Evolutionary conservation across 2,113 vertebrate genomes (phyloP), one percentile per base, ranked within the genome.

Genomic region (Pionites leucogaster): DNA sequence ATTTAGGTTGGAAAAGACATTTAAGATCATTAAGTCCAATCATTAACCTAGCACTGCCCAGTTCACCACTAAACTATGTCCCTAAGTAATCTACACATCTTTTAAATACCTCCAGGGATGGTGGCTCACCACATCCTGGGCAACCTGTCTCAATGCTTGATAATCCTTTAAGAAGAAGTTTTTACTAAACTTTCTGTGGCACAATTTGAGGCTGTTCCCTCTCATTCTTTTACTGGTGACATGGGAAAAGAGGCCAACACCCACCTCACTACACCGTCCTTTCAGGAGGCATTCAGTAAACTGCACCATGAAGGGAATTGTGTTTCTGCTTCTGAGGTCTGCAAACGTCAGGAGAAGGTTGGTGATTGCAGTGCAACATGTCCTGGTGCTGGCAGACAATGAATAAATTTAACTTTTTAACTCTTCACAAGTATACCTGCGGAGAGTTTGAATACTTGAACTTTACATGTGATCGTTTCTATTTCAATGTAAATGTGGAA

Each of bases 31-130:
- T 4, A 13, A 68, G 14, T 72, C 19, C 47, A 81, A 1, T 23
- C 5, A 4, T 92, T 37, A 75, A 79, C n/a, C 9, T 20, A 8
- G 3, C 10, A 10, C 23, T 75, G 24, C 33, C 44, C 31, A 37
- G 33, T 27, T 33, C 60, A 57, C 20, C 52, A 11, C 33, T 67
- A 11, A 39, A 35, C 50, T 7, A 2, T 6, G 24, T 49, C 15
- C 9, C 31, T 20, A 2, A 33, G 17, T 11, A 12, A 4, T 24
- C 35, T 23, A 1, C 31, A 7, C 0, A 0, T 18, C 52, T 12
- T 33, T 28, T 28, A 39, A 85, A 55, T 7, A 17, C 17, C 46
- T 55, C 24, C 37, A 57, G 47, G 24, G 13, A 13, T 3, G 4
- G 17, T 13, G 33, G 23, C 35, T 28, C 57, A 42, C 9, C 22